Evolutionary conservation across 2,113 vertebrate species (phyloP), one percentile per base, ranked within the genome.

Genomic region (Atrichornis clamosus): DNA sequence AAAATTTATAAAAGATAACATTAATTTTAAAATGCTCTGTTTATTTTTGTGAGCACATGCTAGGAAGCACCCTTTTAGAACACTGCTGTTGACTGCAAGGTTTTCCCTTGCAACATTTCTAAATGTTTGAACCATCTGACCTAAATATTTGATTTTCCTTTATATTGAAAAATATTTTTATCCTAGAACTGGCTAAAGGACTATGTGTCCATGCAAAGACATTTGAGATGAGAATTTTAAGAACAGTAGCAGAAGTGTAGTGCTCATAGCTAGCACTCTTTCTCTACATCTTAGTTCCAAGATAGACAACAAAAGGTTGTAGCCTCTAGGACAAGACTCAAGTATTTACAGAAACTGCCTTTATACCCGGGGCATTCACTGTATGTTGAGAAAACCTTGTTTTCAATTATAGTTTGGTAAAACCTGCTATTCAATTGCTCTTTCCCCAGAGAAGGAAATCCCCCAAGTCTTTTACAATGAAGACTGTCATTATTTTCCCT

Each of bases 331-430:
- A 82, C 33, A 55, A 5, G 18, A 89, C 58, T 90, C 78, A 90
- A 80, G 46, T 87, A 88, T 84, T 91, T 95, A 91, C 59, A 96
- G 72, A 93, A 93, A 85, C 69, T 87, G 49, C 60, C 84, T 87
- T 92, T 93, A 93, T 53, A 90, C n/a, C 75, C 52, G 11, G 62
- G 77, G 75, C 90, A 88, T 89, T 89, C 63, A 77, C 79, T 32
- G 47, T 83, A 74, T 85, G 96, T 93, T 69, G 39, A 93, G 73
- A 94, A 87, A 91, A 72, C 17, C 91, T 88, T 83, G 39, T 53
- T 93, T 92, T 73, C 81, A 92, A 83, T 73, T 56, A 67, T 44
- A 81, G 81, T 93, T 87, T 90, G 91, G 69, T 89, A 95, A 86
- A 95, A 90, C 77, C 59, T 80, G 76, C 56, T 85, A 73, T 93